Conservation (phyloP, 2,888 invertebrate genomes). For the Stomorhina lunata region DNA sequence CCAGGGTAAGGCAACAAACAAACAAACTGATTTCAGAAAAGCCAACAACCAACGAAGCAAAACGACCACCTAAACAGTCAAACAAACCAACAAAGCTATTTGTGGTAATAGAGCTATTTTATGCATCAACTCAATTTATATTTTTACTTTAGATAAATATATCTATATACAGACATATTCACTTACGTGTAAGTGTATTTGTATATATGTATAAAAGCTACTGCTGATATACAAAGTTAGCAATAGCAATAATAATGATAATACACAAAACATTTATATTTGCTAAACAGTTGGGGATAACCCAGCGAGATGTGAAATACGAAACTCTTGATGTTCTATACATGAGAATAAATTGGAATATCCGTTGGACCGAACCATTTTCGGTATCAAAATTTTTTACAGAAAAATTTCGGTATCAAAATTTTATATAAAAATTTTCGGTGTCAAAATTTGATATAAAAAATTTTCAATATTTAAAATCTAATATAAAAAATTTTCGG, state of each 20-base stretch:
- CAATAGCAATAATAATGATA: slow-evolving; percentile 58
- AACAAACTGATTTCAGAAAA: slow-evolving; percentile 31
- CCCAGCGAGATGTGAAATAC: no score
- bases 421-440: no score
- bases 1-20: no score
- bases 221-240: not conserved
- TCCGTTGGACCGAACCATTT: no score
- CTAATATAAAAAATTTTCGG: no score
- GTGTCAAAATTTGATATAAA: no score
- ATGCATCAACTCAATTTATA: slow-evolving; percentile 38
- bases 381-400: no score
- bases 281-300: not conserved
- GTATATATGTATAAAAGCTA: not conserved
- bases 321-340: no score
- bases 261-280: slow-evolving; percentile 52
- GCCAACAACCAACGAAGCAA: not conserved
- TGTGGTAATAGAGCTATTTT: slow-evolving; percentile 56
- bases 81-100: slow-evolving; percentile 35
- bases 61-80: slow-evolving; percentile 5
- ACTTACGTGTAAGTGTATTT: not conserved
- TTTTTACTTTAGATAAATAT: not conserved
- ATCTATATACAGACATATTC: not conserved
- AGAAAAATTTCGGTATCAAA: no score
- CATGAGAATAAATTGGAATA: no score
- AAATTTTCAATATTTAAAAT: no score